A percentile compares a stretch with the other conserved stretches of the same genome.
Conservation (phyloP, 2,797 vertebrate genomes). For the Channa striata region DNA sequence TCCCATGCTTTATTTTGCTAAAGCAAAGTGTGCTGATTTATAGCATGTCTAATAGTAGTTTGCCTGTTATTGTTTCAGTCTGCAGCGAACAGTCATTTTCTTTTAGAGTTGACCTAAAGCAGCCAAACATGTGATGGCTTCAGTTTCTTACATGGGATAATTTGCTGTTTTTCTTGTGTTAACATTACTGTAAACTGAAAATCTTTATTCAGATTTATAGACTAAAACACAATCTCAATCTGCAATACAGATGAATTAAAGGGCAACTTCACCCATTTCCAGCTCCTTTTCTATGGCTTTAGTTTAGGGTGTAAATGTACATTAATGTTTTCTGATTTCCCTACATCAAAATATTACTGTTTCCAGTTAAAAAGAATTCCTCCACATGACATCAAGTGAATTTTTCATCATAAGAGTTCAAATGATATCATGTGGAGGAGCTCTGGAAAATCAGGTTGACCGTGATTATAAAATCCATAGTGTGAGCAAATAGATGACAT, state of each 20-base stretch:
- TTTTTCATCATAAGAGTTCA: too few species aligned
- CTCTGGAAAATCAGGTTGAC: too few species aligned
- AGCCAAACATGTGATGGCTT: background rate
- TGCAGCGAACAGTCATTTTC: background rate
- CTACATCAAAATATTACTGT: too few species aligned
- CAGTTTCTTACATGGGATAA: background rate
- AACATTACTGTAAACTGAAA: background rate
- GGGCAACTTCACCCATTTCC: background rate
- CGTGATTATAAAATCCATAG: too few species aligned
- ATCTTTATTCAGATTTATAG: background rate
- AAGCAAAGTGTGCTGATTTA: background rate
- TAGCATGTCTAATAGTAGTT: background rate
- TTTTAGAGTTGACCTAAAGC: background rate
- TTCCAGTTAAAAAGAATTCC: too few species aligned
- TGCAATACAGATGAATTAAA: too few species aligned
- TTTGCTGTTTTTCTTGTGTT: background rate
- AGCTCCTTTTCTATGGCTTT: too few species aligned
- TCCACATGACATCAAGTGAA: too few species aligned
- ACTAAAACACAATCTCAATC: background rate
- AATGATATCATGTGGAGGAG: too few species aligned
- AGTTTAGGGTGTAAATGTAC: too few species aligned
- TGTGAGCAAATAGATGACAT: too few species aligned
- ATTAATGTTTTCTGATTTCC: too few species aligned
- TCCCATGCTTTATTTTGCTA: background rate
- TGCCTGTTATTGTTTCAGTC: background rate